Conservation (phyloP, 2,113 vertebrate species). For the Drymodes brunneopygia region DNA sequence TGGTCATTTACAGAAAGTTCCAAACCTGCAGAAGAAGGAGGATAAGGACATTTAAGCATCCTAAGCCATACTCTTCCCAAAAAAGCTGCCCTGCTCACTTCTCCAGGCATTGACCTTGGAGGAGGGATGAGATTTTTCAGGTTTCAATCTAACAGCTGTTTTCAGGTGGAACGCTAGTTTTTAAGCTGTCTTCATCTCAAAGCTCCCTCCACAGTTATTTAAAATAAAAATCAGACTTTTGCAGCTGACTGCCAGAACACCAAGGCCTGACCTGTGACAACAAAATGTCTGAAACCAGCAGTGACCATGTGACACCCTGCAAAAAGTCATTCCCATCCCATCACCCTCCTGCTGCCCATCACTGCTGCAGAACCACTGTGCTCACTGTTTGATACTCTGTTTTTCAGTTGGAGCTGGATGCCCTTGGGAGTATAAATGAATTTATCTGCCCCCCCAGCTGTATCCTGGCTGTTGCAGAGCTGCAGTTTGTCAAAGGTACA, state of each 20-base stretch:
- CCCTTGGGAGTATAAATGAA: background rate
- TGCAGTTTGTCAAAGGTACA: background rate
- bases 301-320: background rate
- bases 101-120: background rate
- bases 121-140: background rate
- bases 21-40: constrained; percentile 36
- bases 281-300: background rate
- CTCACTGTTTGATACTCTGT: background rate
- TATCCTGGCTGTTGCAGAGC: background rate
- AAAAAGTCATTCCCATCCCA: background rate
- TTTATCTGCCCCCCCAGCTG: background rate
- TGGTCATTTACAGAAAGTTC: constrained; percentile 68
- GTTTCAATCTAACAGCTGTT: background rate
- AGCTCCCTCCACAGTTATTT: background rate
- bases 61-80: background rate
- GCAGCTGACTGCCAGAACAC: background rate
- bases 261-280: background rate
- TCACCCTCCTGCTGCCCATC: background rate
- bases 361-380: background rate
- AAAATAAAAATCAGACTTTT: background rate
- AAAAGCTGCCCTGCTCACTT: background rate
- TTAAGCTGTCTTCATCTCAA: background rate
- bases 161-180: background rate
- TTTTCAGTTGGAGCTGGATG: background rate
- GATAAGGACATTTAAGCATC: background rate